Percentiles rank a stretch among this genome's conserved stretches.
phyloP scores from a whole-genome alignment of 2,797 vertebrate genomes.

The Coluber constrictor region DNA sequence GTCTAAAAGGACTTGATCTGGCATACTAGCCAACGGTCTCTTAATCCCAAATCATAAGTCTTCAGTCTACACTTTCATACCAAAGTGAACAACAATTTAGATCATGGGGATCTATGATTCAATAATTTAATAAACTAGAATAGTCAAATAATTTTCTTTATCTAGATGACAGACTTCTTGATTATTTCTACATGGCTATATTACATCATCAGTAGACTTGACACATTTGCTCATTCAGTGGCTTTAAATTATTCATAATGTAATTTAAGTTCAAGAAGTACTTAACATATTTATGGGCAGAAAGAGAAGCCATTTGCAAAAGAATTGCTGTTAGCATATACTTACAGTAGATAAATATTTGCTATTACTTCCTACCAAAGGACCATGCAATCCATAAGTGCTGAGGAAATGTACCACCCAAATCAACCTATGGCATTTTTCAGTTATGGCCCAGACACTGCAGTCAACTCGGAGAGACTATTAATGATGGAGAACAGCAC shows the following conservation, averaged over 20 bases:
- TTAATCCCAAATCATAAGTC: neutral
- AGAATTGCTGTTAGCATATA: neutral
- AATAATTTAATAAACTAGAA: neutral
- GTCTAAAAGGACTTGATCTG: neutral
- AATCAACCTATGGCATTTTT: neutral
- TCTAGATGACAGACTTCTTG: neutral
- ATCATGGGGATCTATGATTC: neutral
- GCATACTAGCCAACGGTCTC: neutral
- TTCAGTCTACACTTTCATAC: neutral
- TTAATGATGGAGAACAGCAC: constrained; percentile 34
- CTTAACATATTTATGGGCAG: constrained; percentile 3
- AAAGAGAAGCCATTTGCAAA: neutral
- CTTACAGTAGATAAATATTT: neutral
- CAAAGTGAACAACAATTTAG: neutral
- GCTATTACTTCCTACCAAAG: neutral
- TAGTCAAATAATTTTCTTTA: neutral
- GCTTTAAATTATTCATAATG: constrained; percentile 16
- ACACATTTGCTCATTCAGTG: neutral
- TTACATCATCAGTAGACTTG: neutral
- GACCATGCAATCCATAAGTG: neutral
- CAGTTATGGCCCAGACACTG: constrained; percentile 35
- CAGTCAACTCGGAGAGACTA: constrained; percentile 27
- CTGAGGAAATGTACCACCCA: neutral
- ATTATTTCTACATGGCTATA: neutral
- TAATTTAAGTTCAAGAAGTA: neutral